Evolutionary conservation across 2,888 invertebrate species (phyloP).

Genomic region (Saturnia japonica): DNA sequence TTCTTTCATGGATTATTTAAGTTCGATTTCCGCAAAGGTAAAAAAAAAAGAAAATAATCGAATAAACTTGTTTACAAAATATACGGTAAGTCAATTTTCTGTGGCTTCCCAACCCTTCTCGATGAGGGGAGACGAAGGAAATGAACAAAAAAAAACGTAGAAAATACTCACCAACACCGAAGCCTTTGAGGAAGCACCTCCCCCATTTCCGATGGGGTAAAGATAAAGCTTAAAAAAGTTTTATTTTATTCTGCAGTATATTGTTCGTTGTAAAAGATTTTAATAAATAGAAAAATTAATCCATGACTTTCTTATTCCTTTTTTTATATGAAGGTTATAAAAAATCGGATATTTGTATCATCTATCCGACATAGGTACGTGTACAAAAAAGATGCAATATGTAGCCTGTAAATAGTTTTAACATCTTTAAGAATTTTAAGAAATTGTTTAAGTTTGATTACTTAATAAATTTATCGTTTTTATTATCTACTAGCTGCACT

Average conservation of each 20-base stretch:
- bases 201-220: slow-evolving; percentile 50
- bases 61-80: slow-evolving; percentile 23
- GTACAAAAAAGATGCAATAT: too few relatives aligned
- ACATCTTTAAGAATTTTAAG: too few relatives aligned
- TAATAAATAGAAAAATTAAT: too few relatives aligned
- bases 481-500: too few relatives aligned
- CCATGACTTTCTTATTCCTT: neutral
- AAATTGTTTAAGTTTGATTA: too few relatives aligned
- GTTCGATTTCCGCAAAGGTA: neutral
- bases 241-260: slow-evolving; percentile 22
- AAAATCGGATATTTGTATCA: too few relatives aligned
- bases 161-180: slow-evolving; percentile 65
- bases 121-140: slow-evolving; percentile 31
- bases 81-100: slow-evolving; percentile 37
- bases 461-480: too few relatives aligned
- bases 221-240: slow-evolving; percentile 61
- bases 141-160: slow-evolving; percentile 33
- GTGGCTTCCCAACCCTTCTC: slow-evolving; percentile 71
- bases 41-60: slow-evolving; percentile 2
- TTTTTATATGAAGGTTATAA: neutral
- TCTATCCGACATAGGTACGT: too few relatives aligned
- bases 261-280: neutral
- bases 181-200: slow-evolving; percentile 77
- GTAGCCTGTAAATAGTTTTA: too few relatives aligned
- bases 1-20: too few relatives aligned